Evolutionary conservation across 2,888 invertebrate species (phyloP).

Genomic region (Himalopsyche anomala): DNA sequence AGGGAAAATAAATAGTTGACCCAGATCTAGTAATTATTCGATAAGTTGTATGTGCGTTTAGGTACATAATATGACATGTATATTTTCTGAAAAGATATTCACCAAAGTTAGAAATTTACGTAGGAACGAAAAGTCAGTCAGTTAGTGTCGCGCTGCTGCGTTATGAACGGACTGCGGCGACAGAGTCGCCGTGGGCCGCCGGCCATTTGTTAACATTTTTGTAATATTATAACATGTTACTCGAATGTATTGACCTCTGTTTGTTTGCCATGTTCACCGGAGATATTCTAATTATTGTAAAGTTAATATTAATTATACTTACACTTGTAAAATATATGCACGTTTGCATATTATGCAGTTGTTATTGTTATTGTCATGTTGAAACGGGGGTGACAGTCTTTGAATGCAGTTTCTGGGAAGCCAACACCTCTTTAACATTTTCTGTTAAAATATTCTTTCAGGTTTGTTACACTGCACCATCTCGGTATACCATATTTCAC

Average conservation of each 20-base stretch:
- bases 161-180: background rate
- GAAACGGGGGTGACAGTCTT: conserved; percentile 23
- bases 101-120: conserved; percentile 64
- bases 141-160: conserved; percentile 40
- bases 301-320: conserved; percentile 41
- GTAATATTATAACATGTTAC: conserved; percentile 45
- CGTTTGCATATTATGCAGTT: conserved; percentile 49
- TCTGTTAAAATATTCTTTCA: background rate
- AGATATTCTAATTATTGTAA: conserved; percentile 43
- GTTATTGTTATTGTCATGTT: conserved; percentile 46
- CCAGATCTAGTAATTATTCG: conserved; percentile 58
- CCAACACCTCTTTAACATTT: background rate
- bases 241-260: conserved; percentile 36
- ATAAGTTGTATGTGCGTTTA: conserved; percentile 63
- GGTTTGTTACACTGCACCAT: conserved; percentile 6
- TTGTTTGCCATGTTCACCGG: conserved; percentile 36
- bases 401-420: background rate
- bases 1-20: conserved; percentile 58
- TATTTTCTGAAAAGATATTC: conserved; percentile 65
- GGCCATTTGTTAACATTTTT: conserved; percentile 52
- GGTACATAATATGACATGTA: conserved; percentile 64
- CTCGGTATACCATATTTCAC: background rate
- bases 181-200: background rate
- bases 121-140: conserved; percentile 51
- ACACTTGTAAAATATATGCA: conserved; percentile 61